Evolutionary conservation across 2,888 invertebrate genomes (phyloP).

Genomic region (Eupithecia abbreviata): DNA sequence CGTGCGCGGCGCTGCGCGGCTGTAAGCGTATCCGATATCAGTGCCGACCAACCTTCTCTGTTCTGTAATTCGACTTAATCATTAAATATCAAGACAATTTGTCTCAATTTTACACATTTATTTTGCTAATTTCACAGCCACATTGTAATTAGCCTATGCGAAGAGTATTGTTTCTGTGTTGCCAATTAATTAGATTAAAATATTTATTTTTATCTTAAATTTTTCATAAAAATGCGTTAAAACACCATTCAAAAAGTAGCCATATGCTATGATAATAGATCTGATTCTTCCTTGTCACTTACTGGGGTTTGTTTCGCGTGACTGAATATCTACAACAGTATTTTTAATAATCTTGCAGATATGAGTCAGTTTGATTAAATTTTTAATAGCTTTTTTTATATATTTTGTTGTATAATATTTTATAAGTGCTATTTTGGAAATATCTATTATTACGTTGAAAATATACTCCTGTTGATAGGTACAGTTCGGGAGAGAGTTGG

Average conservation of each 20-base stretch:
- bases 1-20: slow-evolving; percentile 25
- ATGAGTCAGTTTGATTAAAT: slow-evolving; percentile 50
- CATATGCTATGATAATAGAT: slow-evolving; percentile 79
- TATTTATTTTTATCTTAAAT: slow-evolving; percentile 58
- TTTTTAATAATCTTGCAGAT: slow-evolving; percentile 62
- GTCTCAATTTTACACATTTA: slow-evolving; percentile 52
- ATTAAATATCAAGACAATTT: slow-evolving; percentile 51
- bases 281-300: slow-evolving; percentile 75
- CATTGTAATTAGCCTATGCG: slow-evolving; percentile 84
- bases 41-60: slow-evolving; percentile 51
- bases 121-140: slow-evolving; percentile 85
- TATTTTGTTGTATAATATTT: slow-evolving; percentile 16
- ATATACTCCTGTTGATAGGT: slow-evolving; percentile 18
- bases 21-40: slow-evolving; percentile 12
- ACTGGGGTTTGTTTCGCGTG: slow-evolving; percentile 67
- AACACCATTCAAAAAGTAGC: slow-evolving; percentile 83
- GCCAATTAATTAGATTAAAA: slow-evolving; percentile 77
- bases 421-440: slow-evolving; percentile 24
- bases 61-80: slow-evolving; percentile 67
- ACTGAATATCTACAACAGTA: slow-evolving; percentile 62
- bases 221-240: slow-evolving; percentile 81
- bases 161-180: slow-evolving; percentile 83
- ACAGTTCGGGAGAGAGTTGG: slow-evolving; percentile 16
- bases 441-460: slow-evolving; percentile 37
- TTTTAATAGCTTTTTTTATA: slow-evolving; percentile 49